Evolutionary conservation across 2,113 vertebrate species (phyloP).

Genomic region (Synodontis membranacea): DNA sequence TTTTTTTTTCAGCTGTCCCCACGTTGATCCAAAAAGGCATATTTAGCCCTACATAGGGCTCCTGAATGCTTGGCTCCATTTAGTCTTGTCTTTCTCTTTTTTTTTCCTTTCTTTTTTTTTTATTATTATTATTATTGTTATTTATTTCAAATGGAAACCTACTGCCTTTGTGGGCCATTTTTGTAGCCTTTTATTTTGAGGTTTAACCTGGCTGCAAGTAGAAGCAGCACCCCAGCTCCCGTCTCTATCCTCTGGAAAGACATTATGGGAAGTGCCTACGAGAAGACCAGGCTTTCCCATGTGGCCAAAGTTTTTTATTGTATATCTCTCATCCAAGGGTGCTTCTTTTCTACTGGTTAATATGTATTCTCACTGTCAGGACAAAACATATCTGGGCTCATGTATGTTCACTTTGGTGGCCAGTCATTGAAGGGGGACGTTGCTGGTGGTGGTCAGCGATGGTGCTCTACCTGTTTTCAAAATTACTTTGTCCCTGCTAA

Average conservation of each 20-base stretch:
- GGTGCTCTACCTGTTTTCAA: constrained; percentile 34
- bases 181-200: constrained; percentile 56
- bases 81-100: constrained; percentile 12
- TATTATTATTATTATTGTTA: constrained; percentile 13
- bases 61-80: constrained; percentile 58
- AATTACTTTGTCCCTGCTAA: constrained; percentile 16
- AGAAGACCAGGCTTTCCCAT: constrained; percentile 48
- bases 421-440: constrained; percentile 35
- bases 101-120: constrained; percentile 27
- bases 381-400: constrained; percentile 54
- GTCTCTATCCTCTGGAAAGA: constrained; percentile 41
- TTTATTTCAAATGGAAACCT: constrained; percentile 41
- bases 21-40: constrained; percentile 46
- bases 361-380: constrained; percentile 52
- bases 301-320: constrained; percentile 51
- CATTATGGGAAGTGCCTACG: constrained; percentile 34
- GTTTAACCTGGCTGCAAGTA: constrained; percentile 50
- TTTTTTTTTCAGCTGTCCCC: constrained; percentile 52
- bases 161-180: constrained; percentile 56
- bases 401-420: constrained; percentile 36
- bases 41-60: constrained; percentile 61
- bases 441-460: constrained; percentile 41
- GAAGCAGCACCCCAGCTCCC: constrained; percentile 43
- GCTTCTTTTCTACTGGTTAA: constrained; percentile 58
- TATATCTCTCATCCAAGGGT: constrained; percentile 61